These are phyloP conservation scores for Lepilemur ruficaudatus DNA, from an alignment of 2,797 vertebrate species.

Conservation along the genomic window DNA sequence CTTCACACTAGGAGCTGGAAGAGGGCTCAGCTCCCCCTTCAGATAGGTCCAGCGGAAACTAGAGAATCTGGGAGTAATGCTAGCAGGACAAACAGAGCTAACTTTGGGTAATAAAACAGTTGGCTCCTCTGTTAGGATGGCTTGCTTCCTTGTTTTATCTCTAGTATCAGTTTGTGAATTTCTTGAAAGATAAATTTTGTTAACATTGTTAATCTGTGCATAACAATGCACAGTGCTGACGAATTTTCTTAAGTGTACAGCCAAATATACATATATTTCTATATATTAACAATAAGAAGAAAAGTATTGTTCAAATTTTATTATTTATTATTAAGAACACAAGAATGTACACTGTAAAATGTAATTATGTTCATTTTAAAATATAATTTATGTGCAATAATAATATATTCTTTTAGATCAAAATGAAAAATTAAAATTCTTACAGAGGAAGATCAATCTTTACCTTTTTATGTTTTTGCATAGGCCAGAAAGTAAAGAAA, in stretches of 20 bases:
- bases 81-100: not conserved
- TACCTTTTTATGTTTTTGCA: not conserved
- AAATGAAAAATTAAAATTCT: constrained; percentile 26
- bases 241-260: not conserved
- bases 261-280: not conserved
- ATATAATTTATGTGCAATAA: not conserved
- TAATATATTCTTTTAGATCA: not conserved
- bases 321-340: not conserved
- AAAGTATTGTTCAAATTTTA: not conserved
- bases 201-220: not conserved
- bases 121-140: not conserved
- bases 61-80: not conserved
- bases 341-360: not conserved
- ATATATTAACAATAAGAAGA: not conserved
- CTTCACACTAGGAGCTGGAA: not conserved
- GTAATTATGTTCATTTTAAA: not conserved
- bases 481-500: not conserved
- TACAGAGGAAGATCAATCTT: constrained; percentile 21
- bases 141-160: not conserved
- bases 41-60: not conserved
- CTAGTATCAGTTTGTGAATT: not conserved
- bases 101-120: not conserved
- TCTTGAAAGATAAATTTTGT: not conserved
- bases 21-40: not conserved
- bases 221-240: not conserved